These are phyloP conservation scores for Phragmatobia fuliginosa DNA, from an alignment of 2,888 invertebrate species.

Conservation along the genomic window DNA sequence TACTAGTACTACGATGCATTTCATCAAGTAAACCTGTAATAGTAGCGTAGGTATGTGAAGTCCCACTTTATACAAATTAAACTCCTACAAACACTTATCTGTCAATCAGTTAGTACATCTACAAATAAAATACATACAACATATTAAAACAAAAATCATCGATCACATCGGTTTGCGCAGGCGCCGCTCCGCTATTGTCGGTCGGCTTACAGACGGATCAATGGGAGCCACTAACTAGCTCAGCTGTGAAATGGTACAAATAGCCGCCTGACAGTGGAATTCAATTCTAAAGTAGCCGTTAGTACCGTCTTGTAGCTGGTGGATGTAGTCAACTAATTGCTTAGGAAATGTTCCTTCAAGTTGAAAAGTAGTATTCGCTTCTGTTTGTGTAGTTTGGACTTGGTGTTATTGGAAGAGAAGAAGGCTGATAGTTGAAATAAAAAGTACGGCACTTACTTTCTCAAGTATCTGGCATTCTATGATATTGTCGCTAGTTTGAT, in stretches of 20 bases:
- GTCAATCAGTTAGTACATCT: slow-evolving; percentile 6
- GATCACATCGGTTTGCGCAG: slow-evolving; percentile 58
- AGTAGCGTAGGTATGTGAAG: not conserved
- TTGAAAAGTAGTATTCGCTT: slow-evolving; percentile 1
- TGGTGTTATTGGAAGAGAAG: too few species aligned
- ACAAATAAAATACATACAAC: slow-evolving; percentile 16
- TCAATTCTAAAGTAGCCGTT: slow-evolving; percentile 51
- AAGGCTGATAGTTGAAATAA: too few species aligned
- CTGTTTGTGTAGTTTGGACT: not conserved
- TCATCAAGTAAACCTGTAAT: not conserved
- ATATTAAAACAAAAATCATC: slow-evolving; percentile 57
- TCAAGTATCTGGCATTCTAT: too few species aligned
- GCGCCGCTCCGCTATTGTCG: slow-evolving; percentile 70
- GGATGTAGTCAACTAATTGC: slow-evolving; percentile 46
- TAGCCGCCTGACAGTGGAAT: slow-evolving; percentile 56
- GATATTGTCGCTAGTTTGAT: too few species aligned
- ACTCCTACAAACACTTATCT: not conserved
- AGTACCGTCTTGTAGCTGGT: slow-evolving; percentile 41
- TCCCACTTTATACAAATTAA: not conserved
- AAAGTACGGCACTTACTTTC: too few species aligned
- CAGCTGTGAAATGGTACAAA: slow-evolving; percentile 81
- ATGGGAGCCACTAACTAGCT: slow-evolving; percentile 74
- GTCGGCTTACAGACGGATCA: slow-evolving; percentile 75
- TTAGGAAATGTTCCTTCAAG: slow-evolving; percentile 16
- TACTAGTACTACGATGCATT: not conserved